phyloP scores from a whole-genome alignment of 2,797 vertebrate species.

The Manis crassicaudata region DNA sequence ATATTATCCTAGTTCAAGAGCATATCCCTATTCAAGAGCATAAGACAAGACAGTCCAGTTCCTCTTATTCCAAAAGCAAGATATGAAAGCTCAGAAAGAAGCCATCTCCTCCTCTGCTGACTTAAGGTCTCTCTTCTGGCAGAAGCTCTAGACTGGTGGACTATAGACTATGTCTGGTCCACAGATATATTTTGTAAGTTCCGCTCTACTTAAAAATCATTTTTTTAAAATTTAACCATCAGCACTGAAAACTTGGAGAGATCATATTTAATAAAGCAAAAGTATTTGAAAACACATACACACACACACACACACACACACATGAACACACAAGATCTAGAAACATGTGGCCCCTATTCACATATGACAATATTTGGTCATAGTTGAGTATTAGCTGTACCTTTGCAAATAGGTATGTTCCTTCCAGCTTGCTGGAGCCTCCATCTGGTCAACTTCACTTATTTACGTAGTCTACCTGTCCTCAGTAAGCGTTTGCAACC shows the following conservation, averaged over 20 bases:
- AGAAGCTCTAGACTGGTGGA: background rate
- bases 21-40: background rate
- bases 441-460: background rate
- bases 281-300: background rate
- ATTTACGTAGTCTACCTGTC: background rate
- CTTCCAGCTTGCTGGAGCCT: background rate
- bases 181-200: background rate
- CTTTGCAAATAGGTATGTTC: background rate
- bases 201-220: conserved; percentile 1
- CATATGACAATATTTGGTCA: background rate
- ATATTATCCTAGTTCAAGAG: background rate
- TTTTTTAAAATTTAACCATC: background rate
- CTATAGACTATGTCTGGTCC: background rate
- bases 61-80: background rate
- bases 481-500: background rate
- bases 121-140: background rate
- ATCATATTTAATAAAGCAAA: background rate
- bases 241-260: background rate
- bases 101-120: background rate
- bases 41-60: background rate
- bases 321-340: background rate
- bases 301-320: background rate
- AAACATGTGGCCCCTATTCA: background rate
- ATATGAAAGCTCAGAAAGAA: background rate
- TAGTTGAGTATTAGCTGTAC: background rate